Base-by-base conservation (phyloP, 1,140 invertebrate genomes). In the Nasonia vitripennis region DNA sequence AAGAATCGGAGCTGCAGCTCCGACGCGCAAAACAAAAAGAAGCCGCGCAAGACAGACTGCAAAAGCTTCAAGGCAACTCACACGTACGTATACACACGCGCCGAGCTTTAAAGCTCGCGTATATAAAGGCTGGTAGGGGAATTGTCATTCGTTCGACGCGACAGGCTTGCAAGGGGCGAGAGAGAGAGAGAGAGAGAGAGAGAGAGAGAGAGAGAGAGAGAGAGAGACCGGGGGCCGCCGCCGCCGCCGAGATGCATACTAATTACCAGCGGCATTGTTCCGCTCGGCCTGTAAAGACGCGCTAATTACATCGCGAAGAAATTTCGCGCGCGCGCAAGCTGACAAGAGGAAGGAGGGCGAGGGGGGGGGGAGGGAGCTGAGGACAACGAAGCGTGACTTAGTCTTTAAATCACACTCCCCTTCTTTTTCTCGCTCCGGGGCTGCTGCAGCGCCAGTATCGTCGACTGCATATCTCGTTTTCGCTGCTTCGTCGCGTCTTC, bases 241-340 rank as follows among this genome's bases (percentile, higher is more conserved):
- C 34, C 34, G 23, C 67, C 55, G 71, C 31, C 67, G 85, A 82
- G 79, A 87, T 88, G 88, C 88, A 91, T 92, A 91, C 90, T 92
- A 92, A 92, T 92, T 92, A 91, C 90, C 87, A 77, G 67, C 14
- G 78, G 74, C 77, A 91, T 92, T 91, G 90, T 91, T 86, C 86
- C 71, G 48, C 73, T 75, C 87, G 88, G 88, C 87, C 87, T 89
- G 88, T 88, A 88, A 91, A 92, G 91, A 91, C 89, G 91, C 80
- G 74, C 91, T 91, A 92, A 92, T 92, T 91, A 92, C 89, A 89
- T 91, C 90, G 91, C 89, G 88, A 91, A 91, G 90, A 88, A 91
- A 87, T 85, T 81, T 78, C 82, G 83, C 74, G 73, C 62, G 70
- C n/a, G 78, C 74, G 78, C 80, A 68, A n/a, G 55, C 55, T n/a